A percentile compares a stretch with the other conserved stretches of the same genome.
These are phyloP conservation scores for Potamilus streckersoni DNA, from an alignment of 1,140 invertebrate species.

Conservation along the genomic window DNA sequence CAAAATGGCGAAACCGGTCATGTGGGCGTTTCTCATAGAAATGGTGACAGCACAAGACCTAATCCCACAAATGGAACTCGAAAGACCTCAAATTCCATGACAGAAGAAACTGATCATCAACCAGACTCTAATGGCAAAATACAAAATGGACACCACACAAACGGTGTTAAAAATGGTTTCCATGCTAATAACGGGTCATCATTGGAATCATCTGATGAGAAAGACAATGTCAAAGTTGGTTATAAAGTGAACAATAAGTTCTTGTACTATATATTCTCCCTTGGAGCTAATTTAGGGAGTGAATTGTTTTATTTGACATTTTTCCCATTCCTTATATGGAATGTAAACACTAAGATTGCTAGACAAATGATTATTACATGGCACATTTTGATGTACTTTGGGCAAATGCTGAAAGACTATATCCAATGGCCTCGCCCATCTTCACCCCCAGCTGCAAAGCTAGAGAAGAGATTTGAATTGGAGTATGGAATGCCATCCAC, in stretches of 20 bases:
- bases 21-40: no score
- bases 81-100: no score
- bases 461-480: slow-evolving; percentile 85
- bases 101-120: no score
- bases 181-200: no score
- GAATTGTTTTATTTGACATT: slow-evolving; percentile 89
- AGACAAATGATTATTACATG: slow-evolving; percentile 83
- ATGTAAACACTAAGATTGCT: slow-evolving; percentile 71
- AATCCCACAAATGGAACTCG: no score
- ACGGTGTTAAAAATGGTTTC: no score
- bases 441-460: slow-evolving; percentile 81
- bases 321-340: slow-evolving; percentile 94
- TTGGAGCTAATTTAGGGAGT: slow-evolving; percentile 87
- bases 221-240: slow-evolving; percentile 35
- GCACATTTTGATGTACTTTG: slow-evolving; percentile 80
- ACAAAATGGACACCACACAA: no score
- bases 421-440: slow-evolving; percentile 80
- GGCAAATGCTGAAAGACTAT: slow-evolving; percentile 89
- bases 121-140: no score
- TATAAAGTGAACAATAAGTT: slow-evolving; percentile 80
- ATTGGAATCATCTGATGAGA: background rate
- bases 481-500: slow-evolving; percentile 96
- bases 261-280: slow-evolving; percentile 87
- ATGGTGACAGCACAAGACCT: no score
- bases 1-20: no score